Percentiles rank a stretch among this genome's conserved stretches.
Conservation (phyloP, 2,113 vertebrate genomes). For the Lycaon pictus region DNA sequence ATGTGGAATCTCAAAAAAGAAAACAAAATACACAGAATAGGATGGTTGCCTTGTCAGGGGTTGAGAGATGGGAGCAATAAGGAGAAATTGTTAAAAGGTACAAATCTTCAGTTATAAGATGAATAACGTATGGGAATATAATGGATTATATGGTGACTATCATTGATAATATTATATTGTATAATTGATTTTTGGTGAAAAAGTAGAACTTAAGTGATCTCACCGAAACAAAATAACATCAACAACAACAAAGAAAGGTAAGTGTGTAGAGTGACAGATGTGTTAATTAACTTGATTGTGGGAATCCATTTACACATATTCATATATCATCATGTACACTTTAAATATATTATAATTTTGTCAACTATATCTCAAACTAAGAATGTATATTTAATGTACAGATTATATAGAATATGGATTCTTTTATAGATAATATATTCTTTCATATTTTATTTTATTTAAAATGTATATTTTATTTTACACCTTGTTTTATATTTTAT, state of each 20-base stretch:
- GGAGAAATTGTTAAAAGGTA: not conserved
- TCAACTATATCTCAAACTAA: not conserved
- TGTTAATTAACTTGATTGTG: not conserved
- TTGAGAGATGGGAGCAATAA: not conserved
- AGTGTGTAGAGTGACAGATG: not conserved
- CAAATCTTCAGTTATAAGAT: not conserved
- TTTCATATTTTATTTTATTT: not conserved
- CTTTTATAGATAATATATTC: not conserved
- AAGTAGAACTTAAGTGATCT: not conserved
- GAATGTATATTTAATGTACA: not conserved
- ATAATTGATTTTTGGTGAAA: not conserved
- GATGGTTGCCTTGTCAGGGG: not conserved
- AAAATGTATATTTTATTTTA: not conserved
- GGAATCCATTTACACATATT: not conserved
- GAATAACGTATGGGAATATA: not conserved
- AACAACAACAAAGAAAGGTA: not conserved
- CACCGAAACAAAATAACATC: not conserved
- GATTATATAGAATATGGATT: not conserved
- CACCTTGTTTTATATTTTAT: not conserved
- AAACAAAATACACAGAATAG: not conserved
- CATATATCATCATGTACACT: not conserved
- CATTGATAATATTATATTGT: not conserved
- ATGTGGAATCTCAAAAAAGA: not conserved
- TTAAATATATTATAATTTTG: not conserved
- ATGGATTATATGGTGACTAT: not conserved